Percentiles rank a stretch among this genome's conserved stretches.
These are phyloP conservation scores for Caretta caretta DNA, from an alignment of 2,113 vertebrate genomes.

Conservation along the genomic window DNA sequence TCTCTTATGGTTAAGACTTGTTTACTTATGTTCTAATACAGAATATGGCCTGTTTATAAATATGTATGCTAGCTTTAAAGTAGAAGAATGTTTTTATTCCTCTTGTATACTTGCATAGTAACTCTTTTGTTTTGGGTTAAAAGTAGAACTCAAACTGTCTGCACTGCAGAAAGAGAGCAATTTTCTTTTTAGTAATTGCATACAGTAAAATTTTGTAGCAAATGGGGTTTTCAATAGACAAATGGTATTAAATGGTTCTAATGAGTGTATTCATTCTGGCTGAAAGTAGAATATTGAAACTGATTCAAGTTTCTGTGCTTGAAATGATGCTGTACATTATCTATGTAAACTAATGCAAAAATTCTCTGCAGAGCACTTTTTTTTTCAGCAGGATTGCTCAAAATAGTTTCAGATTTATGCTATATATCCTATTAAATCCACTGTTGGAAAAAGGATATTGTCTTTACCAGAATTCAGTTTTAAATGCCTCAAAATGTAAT, in stretches of 20 bases:
- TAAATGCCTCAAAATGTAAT: conserved; percentile 64
- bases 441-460: conserved; percentile 21
- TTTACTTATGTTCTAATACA: conserved; percentile 42
- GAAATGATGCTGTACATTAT: background rate
- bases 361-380: background rate
- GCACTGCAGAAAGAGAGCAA: background rate
- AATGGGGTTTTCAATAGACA: background rate
- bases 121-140: conserved; percentile 7
- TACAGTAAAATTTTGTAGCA: background rate
- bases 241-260: conserved; percentile 6
- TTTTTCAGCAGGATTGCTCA: background rate
- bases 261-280: background rate
- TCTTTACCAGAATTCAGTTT: conserved; percentile 50
- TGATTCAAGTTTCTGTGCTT: background rate
- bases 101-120: conserved; percentile 30
- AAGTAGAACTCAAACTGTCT: background rate
- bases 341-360: background rate
- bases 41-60: conserved; percentile 48
- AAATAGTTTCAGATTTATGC: background rate
- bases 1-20: background rate
- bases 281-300: background rate
- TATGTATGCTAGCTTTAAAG: conserved; percentile 37
- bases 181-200: background rate
- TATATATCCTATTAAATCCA: background rate
- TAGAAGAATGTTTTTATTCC: conserved; percentile 30